These are phyloP conservation scores for Andrena haemorrhoa DNA, from an alignment of 2,888 invertebrate genomes.

Conservation along the genomic window DNA sequence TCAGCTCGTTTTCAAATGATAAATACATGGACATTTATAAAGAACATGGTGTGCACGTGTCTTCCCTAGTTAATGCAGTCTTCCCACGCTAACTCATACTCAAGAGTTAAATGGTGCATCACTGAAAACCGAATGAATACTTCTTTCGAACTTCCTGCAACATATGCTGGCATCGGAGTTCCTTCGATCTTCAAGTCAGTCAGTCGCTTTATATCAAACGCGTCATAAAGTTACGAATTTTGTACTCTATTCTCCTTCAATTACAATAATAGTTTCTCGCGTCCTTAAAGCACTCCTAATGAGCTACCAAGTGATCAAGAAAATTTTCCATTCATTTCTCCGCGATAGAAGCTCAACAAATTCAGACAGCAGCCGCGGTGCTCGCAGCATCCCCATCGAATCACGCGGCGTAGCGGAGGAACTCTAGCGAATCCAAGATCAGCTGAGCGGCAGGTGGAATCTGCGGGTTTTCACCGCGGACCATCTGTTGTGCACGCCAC, in stretches of 20 bases:
- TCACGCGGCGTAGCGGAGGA: slow-evolving; percentile 21
- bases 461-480: slow-evolving; percentile 64
- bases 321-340: too few relatives aligned
- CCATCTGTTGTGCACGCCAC: slow-evolving; percentile 79
- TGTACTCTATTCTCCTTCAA: neutral
- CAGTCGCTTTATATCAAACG: neutral
- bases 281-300: slow-evolving; percentile 6
- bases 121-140: slow-evolving; percentile 21
- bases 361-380: slow-evolving; percentile 73
- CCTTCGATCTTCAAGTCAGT: neutral
- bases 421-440: slow-evolving; percentile 44
- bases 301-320: slow-evolving; percentile 3
- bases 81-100: slow-evolving; percentile 29
- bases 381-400: neutral
- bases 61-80: slow-evolving; percentile 49
- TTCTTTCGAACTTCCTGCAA: slow-evolving; percentile 23
- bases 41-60: slow-evolving; percentile 59
- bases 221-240: neutral
- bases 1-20: slow-evolving; percentile 67
- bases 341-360: slow-evolving; percentile 58
- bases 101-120: slow-evolving; percentile 27
- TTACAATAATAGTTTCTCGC: neutral
- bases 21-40: slow-evolving; percentile 70
- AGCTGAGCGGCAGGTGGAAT: slow-evolving; percentile 68
- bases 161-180: neutral